These are phyloP conservation scores for Diabrotica undecimpunctata DNA, from an alignment of 1,140 invertebrate species.

Conservation along the genomic window DNA sequence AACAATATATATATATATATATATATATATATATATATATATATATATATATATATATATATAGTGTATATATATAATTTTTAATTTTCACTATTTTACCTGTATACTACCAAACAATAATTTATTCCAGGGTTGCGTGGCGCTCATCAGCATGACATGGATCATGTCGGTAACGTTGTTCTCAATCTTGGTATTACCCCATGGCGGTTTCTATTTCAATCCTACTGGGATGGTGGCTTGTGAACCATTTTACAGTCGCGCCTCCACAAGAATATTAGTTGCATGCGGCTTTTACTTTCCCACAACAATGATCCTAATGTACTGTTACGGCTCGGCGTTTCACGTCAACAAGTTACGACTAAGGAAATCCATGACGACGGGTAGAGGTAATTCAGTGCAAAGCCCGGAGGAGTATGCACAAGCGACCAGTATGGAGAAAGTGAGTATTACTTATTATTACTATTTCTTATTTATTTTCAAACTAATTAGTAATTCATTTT, in stretches of 20 bases:
- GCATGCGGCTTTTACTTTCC: constrained; percentile 84
- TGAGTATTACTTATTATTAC: constrained; percentile 38
- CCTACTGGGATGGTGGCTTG: constrained; percentile 77
- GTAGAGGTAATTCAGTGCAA: constrained; percentile 38
- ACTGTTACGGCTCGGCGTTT: constrained; percentile 83
- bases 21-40: no score
- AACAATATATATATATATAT: no score
- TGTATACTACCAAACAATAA: no score
- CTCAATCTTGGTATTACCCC: constrained; percentile 71
- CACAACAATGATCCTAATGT: constrained; percentile 85
- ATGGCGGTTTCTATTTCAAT: constrained; percentile 82
- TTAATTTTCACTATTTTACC: no score
- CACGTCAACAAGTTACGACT: constrained; percentile 76
- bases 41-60: no score
- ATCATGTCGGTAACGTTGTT: constrained; percentile 76
- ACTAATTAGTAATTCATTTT: no score
- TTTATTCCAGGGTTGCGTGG: constrained; percentile 69
- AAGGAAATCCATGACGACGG: constrained; percentile 52
- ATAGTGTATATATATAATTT: no score
- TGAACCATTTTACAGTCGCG: constrained; percentile 76
- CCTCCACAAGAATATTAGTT: constrained; percentile 72
- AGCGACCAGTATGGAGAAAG: constrained; percentile 53
- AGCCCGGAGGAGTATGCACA: constrained; percentile 37
- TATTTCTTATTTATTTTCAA: background rate
- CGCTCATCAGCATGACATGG: constrained; percentile 77